Evolutionary conservation across 2,888 invertebrate genomes (phyloP).

Genomic region (Drosophila kambysellisi): DNA sequence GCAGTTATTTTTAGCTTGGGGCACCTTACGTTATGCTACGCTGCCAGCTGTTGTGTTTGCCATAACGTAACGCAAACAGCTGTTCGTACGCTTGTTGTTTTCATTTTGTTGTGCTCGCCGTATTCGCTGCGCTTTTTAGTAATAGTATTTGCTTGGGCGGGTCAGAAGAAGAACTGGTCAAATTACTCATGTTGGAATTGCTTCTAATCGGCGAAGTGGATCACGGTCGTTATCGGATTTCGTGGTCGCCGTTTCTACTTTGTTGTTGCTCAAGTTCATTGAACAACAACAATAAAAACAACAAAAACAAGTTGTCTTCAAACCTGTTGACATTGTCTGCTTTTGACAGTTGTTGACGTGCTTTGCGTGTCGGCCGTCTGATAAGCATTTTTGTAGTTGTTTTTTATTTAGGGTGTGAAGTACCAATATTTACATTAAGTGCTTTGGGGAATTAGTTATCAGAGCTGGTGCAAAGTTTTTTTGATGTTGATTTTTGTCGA

Average conservation of each 20-base stretch:
- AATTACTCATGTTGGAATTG: slow-evolving; percentile 21
- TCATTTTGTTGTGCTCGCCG: slow-evolving; percentile 64
- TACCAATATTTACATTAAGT: slow-evolving; percentile 59
- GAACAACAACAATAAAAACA: slow-evolving; percentile 37
- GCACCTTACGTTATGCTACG: slow-evolving; percentile 54
- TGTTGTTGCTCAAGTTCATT: slow-evolving; percentile 65
- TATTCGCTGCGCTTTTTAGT: slow-evolving; percentile 52
- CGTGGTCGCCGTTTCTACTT: slow-evolving; percentile 17
- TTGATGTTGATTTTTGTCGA: not conserved
- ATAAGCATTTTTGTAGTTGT: slow-evolving; percentile 33
- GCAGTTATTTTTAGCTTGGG: slow-evolving; percentile 80
- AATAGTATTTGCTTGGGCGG: slow-evolving; percentile 11
- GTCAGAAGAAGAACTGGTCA: not conserved
- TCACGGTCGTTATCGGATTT: slow-evolving; percentile 51
- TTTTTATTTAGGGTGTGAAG: slow-evolving; percentile 54
- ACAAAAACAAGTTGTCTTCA: slow-evolving; percentile 34
- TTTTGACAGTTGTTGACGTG: slow-evolving; percentile 38
- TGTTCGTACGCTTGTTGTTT: slow-evolving; percentile 35
- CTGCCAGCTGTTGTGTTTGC: slow-evolving; percentile 44
- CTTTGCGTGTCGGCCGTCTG: slow-evolving; percentile 33
- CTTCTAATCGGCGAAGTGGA: slow-evolving; percentile 26
- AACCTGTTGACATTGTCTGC: slow-evolving; percentile 71
- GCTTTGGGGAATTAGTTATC: slow-evolving; percentile 32
- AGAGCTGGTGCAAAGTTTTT: slow-evolving; percentile 11
- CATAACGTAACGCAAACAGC: slow-evolving; percentile 57